Evolutionary conservation across 2,888 invertebrate genomes (phyloP).

Genomic region (Ophion costatus): DNA sequence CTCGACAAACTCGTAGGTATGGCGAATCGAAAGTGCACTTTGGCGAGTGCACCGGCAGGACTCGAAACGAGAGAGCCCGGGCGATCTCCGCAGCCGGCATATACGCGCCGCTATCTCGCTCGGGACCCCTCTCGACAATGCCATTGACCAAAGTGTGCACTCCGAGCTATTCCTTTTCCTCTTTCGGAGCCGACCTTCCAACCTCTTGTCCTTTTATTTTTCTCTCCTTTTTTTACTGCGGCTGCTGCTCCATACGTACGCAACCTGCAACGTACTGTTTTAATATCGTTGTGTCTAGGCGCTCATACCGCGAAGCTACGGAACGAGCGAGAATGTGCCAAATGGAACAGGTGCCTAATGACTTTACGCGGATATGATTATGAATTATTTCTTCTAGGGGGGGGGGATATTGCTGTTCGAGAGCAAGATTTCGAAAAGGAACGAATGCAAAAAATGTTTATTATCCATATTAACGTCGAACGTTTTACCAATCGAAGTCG

Average conservation of each 20-base stretch:
- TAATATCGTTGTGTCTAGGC: slow-evolving; percentile 43
- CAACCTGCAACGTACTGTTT: slow-evolving; percentile 30
- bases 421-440: too few relatives aligned
- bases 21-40: slow-evolving; percentile 76
- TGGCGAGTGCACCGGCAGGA: slow-evolving; percentile 58
- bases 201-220: slow-evolving; percentile 33
- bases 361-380: slow-evolving; percentile 10
- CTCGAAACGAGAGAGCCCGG: slow-evolving; percentile 34
- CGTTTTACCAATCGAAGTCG: too few relatives aligned
- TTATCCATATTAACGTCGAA: background rate
- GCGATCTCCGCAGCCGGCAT: slow-evolving; percentile 30
- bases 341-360: slow-evolving; percentile 11
- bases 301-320: background rate
- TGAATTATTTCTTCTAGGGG: background rate
- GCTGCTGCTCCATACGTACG: background rate
- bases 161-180: slow-evolving; percentile 59
- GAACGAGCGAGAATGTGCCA: background rate
- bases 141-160: slow-evolving; percentile 72
- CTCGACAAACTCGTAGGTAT: slow-evolving; percentile 67
- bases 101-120: slow-evolving; percentile 30
- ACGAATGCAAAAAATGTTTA: background rate
- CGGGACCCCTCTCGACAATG: slow-evolving; percentile 68
- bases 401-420: background rate
- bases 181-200: slow-evolving; percentile 51
- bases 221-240: slow-evolving; percentile 5